These are phyloP conservation scores for Zingel zingel DNA, from an alignment of 2,113 vertebrate species.

Conservation along the genomic window DNA sequence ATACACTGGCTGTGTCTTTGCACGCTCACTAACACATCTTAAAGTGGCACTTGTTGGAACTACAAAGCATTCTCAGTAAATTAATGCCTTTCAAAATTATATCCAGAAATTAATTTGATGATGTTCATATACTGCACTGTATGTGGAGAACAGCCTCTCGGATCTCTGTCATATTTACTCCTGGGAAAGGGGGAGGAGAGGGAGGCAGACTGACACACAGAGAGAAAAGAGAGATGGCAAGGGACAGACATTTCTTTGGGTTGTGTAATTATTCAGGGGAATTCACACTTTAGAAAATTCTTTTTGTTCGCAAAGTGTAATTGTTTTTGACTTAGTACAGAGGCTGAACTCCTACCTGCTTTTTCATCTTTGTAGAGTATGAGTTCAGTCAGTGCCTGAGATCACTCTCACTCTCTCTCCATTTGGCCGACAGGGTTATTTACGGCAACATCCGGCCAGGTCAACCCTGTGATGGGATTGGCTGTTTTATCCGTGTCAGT, in stretches of 20 bases:
- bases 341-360: neutral
- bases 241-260: neutral
- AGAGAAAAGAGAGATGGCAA: neutral
- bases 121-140: no score
- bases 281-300: neutral
- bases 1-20: neutral
- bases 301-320: neutral
- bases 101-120: neutral
- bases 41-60: neutral
- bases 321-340: neutral
- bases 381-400: neutral
- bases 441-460: neutral
- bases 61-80: neutral
- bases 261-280: neutral
- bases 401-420: constrained; percentile 1
- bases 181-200: neutral
- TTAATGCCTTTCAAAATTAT: neutral
- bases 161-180: constrained; percentile 10
- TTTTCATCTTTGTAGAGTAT: neutral
- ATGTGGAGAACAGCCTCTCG: neutral
- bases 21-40: neutral
- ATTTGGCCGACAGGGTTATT: neutral
- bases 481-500: neutral
- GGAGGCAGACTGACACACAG: neutral
- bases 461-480: neutral